Evolutionary conservation across 2,888 invertebrate species (phyloP), one percentile per base, ranked within the genome.

Genomic region (Cheilosia vernalis): DNA sequence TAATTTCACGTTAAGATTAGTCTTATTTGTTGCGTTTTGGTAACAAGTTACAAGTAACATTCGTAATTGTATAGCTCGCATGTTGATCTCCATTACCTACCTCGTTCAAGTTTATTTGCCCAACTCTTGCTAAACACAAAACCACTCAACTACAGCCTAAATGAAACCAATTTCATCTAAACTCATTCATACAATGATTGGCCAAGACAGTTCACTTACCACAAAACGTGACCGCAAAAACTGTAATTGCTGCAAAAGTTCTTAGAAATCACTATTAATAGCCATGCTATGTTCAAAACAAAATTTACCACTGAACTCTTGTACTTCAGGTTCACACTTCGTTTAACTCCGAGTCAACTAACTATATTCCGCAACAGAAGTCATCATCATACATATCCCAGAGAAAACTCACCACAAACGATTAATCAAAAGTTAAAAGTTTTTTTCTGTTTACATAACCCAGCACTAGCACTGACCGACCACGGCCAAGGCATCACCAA

Each of bases 401-500:
- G 44, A 58, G 64, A 72, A 72, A 72, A 63, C 70, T 33, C 30
- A 13, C 37, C 56, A 40, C 24, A 56, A 40, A 1, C 58, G 42
- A 60, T 60, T 30, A 24, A 67, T 67, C 67, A 67, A 67, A 67
- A 27, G 21, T 21, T 21, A n/a, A 49, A 19, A 19, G 9, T 21
- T 49, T 49, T 13, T 51, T 6, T 37, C 17, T 47, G 33, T 56
- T 79, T 79, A 72, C 44, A 53, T 79, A 79, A 79, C 17, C 7
- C 88, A 13, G 21, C 19, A 51, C 4, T 24, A 51, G 13, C 90
- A 90, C 89, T 90, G 90, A 21, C 21, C 21, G 21, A 89, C 90
- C 90, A 90, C 90, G 90, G 88, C 89, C 89, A 88, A 90, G 89
- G 77, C 80, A 88, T 81, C 56, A 55, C 63, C 72, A 21, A 55